Base-by-base conservation (phyloP, 2,888 invertebrate species). In the Papilio gigon region DNA sequence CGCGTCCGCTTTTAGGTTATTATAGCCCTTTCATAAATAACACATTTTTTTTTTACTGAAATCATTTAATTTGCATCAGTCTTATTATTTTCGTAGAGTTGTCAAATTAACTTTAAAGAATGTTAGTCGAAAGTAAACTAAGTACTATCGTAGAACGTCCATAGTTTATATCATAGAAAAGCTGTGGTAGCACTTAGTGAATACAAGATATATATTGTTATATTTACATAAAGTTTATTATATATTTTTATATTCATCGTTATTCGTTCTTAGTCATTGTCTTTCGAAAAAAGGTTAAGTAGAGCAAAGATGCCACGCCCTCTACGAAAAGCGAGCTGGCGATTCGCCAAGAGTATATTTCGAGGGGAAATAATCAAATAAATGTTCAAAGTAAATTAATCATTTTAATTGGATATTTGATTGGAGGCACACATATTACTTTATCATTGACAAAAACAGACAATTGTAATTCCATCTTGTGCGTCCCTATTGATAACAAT, bases 231-330 rank as follows among this genome's bases (percentile, higher is more conserved):
- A n/a, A n/a, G n/a, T n/a, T n/a, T n/a, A n/a, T n/a, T n/a, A n/a
- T n/a, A 6, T 11, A 12, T 44, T 44, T 44, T 44, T 44, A 20
- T 11, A 22, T 22, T 11, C 12, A 11, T 47, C 8, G 4, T 17
- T 42, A 42, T 30, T 27, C 30, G 9, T 27, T 53, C 30, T n/a
- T 30, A 8, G 9, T 8, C n/a, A 30, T 30, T n/a, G n/a, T 27
- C 3, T 53, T 27, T 30, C 8, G 9, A 37, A 30, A 53, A 53
- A 53, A 53, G 25, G 14, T 47, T 42, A 67, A 67, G 4, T 67
- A 42, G 61, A 62, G 11, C 67, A 62, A 53, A 60, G 37, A 53
- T 30, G 56, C 44, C 59, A 66, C 61, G 53, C 53, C 60, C 67
- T 61, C 67, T 67, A 30, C 12, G 53, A 40, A 53, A 14, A 3